Evolutionary conservation across 2,888 invertebrate species (phyloP), one percentile per base, ranked within the genome.

Genomic region (Athalia cordata): DNA sequence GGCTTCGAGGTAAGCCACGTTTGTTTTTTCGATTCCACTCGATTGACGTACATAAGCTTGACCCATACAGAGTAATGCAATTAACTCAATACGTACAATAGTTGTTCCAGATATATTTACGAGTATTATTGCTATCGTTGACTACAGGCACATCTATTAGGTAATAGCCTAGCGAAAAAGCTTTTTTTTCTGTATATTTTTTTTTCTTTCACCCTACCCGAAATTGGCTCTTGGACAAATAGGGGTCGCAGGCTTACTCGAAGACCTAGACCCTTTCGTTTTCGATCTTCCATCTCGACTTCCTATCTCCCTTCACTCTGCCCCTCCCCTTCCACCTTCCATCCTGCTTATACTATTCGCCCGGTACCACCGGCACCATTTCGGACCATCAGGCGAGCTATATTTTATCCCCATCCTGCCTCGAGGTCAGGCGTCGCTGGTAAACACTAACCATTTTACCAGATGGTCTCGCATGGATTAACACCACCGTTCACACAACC

Each of bases 181-280:
- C 65, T 15, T 70, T 77, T 61, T 57, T 29, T 29, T 29, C 29
- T 2, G 29, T 29, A 1, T 29, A 29, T 29, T 29, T 29, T 29
- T n/a, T n/a, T 29, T 29, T 29, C 29, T 2, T 29, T 29, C 2
- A 29, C 29, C 61, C 57, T 67, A 70, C 64, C 29, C n/a, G 68
- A 77, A 77, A 77, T 77, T 47, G 70, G 77, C 70, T 61, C 59
- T 77, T 47, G 61, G 78, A 81, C 79, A 81, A 82, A 82, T 81
- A 80, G 77, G 80, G 81, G 78, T 81, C 80, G 67, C 77, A 67
- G 64, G 74, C 81, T 80, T 82, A 81, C 79, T n/a, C 50, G 79
- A 64, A 47, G 55, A 61, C 70, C 77, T 57, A 68, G 61, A 80
- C 79, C 62, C 70, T 70, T 68, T 59, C 57, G 13, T 79, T 77